Conservation (phyloP, 2,797 vertebrate species). For the Acanthurus leucopareius region DNA sequence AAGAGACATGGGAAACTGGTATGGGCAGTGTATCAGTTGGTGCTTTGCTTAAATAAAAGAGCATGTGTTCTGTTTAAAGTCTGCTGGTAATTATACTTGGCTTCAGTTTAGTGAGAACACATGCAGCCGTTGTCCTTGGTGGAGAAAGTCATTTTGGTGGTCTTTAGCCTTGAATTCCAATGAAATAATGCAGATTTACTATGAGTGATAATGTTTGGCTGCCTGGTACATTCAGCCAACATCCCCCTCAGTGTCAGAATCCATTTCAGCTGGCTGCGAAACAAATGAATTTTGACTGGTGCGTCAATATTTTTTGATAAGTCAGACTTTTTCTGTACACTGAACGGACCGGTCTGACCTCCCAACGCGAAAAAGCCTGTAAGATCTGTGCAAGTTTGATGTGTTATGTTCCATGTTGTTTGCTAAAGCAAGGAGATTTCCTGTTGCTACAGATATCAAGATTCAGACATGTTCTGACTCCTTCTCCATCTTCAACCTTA, state of each 20-base stretch:
- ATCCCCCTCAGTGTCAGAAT: constrained; percentile 28
- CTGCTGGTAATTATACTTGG: constrained; percentile 41
- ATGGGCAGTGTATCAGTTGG: constrained; percentile 46
- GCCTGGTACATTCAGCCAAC: constrained; percentile 30
- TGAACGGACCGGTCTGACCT: constrained; percentile 11
- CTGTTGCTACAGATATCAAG: background rate
- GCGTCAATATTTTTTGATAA: constrained; percentile 59
- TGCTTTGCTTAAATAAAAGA: constrained; percentile 59
- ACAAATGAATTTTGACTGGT: constrained; percentile 45
- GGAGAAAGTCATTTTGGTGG: constrained; percentile 35
- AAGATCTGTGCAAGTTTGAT: constrained; percentile 7
- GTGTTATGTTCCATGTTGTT: background rate
- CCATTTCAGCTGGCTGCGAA: constrained; percentile 29
- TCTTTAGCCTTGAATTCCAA: constrained; percentile 43
- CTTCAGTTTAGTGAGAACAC: constrained; percentile 38
- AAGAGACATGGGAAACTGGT: constrained; percentile 38
- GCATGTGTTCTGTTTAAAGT: constrained; percentile 30
- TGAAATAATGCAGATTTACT: constrained; percentile 43
- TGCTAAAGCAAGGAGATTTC: background rate
- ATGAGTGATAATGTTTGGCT: constrained; percentile 29
- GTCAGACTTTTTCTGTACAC: constrained; percentile 27
- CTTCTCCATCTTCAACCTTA: background rate
- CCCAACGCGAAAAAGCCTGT: constrained; percentile 33
- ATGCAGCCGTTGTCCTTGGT: constrained; percentile 37
- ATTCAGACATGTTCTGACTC: background rate